phyloP scores from a whole-genome alignment of 2,888 invertebrate species.

The Standfussiana lucernea region DNA sequence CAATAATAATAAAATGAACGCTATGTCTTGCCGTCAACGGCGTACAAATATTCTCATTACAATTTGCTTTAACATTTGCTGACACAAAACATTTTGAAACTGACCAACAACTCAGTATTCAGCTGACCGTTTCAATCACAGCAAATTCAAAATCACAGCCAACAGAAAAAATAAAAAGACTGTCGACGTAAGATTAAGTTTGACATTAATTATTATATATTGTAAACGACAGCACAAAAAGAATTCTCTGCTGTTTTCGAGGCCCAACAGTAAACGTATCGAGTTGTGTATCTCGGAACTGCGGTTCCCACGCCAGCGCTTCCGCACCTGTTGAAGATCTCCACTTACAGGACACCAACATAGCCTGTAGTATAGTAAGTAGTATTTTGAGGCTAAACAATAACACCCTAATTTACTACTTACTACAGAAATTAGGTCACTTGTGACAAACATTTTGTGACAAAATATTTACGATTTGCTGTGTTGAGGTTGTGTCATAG shows the following conservation, averaged over 20 bases:
- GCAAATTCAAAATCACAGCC: neutral
- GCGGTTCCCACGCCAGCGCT: conserved; percentile 73
- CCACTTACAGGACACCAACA: conserved; percentile 70
- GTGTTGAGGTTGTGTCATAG: neutral
- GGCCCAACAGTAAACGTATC: conserved; percentile 58
- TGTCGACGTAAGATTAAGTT: neutral
- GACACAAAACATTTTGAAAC: neutral
- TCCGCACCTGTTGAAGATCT: conserved; percentile 74
- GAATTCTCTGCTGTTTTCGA: neutral
- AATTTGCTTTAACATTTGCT: too few species aligned
- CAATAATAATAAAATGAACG: too few species aligned
- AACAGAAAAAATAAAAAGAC: too few species aligned
- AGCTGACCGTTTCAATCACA: neutral
- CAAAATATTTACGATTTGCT: neutral
- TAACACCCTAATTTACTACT: too few species aligned
- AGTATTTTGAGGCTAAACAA: too few species aligned
- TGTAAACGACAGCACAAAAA: neutral
- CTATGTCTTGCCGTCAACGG: too few species aligned
- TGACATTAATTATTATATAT: neutral
- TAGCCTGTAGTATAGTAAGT: too few species aligned
- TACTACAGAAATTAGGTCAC: neutral
- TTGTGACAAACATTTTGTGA: neutral
- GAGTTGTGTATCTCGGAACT: conserved; percentile 68
- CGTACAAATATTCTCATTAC: too few species aligned
- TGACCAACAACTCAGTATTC: neutral